phyloP scores from a whole-genome alignment of 2,888 invertebrate species.

The Dichetophora obliterata region DNA sequence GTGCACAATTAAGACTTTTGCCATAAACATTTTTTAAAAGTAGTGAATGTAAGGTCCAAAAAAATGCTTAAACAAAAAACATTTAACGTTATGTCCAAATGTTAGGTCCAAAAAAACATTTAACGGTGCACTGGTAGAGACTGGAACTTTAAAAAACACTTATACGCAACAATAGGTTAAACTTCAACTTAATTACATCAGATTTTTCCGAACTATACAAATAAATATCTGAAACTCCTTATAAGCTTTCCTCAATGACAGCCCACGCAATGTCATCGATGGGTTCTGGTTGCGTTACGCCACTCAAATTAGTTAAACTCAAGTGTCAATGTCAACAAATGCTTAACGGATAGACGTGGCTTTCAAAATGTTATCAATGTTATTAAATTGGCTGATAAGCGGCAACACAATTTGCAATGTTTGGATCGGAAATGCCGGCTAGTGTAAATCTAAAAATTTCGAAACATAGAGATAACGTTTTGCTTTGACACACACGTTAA shows the following conservation, averaged over 20 bases:
- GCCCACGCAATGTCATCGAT: neutral
- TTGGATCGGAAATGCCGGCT: neutral
- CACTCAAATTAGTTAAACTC: neutral
- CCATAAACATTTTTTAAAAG: too few relatives aligned
- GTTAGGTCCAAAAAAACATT: too few relatives aligned
- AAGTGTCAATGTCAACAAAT: neutral
- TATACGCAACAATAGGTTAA: too few relatives aligned
- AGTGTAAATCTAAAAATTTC: too few relatives aligned
- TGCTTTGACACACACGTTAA: neutral
- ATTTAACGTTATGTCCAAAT: too few relatives aligned
- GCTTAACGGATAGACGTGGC: neutral
- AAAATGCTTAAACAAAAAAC: too few relatives aligned
- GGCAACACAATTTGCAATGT: neutral
- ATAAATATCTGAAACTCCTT: neutral
- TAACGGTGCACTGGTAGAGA: too few relatives aligned
- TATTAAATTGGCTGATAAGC: conserved; percentile 19
- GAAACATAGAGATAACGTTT: neutral
- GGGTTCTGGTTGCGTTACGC: neutral
- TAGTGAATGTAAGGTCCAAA: too few relatives aligned
- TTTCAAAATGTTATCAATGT: neutral
- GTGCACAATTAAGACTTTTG: too few relatives aligned
- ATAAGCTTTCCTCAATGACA: neutral
- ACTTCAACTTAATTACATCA: neutral
- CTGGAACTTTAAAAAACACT: too few relatives aligned
- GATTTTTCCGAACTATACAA: neutral